phyloP scores from a whole-genome alignment of 2,888 invertebrate species.

The Tetrapedia diversipes region DNA sequence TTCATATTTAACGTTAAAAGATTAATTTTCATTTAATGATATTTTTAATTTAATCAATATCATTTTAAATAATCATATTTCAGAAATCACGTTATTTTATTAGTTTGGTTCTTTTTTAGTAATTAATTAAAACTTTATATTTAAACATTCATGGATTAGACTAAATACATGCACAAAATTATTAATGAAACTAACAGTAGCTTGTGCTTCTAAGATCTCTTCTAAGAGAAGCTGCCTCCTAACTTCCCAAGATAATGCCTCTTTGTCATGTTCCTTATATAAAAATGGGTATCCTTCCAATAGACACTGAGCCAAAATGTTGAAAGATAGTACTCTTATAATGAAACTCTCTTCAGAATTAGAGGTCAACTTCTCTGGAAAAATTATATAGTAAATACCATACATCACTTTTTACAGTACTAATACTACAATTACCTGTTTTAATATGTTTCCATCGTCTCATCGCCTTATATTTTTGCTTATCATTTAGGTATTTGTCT shows the following conservation, averaged over 20 bases:
- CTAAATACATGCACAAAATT: background rate
- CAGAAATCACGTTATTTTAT: no score
- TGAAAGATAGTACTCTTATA: conserved; percentile 92
- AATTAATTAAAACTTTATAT: no score
- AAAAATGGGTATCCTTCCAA: conserved; percentile 89
- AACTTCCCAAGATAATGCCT: conserved; percentile 88
- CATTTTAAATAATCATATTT: background rate
- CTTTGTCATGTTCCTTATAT: conserved; percentile 86
- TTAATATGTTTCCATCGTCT: conserved; percentile 74
- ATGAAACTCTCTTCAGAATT: conserved; percentile 82
- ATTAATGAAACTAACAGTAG: conserved; percentile 85
- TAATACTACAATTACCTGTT: conserved; percentile 64
- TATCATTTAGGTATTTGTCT: conserved; percentile 58
- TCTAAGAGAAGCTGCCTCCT: conserved; percentile 85
- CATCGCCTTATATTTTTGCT: conserved; percentile 73
- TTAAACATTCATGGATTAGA: background rate
- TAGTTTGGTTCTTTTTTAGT: no score
- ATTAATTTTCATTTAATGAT: no score
- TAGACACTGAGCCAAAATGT: conserved; percentile 93
- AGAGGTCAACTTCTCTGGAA: conserved; percentile 65
- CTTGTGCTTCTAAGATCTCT: conserved; percentile 85
- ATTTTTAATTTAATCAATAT: background rate
- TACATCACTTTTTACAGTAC: background rate
- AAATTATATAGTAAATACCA: conserved; percentile 39
- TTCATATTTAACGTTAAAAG: background rate